Conservation (phyloP, 2,113 vertebrate genomes). For the Pachycephala philippinensis region DNA sequence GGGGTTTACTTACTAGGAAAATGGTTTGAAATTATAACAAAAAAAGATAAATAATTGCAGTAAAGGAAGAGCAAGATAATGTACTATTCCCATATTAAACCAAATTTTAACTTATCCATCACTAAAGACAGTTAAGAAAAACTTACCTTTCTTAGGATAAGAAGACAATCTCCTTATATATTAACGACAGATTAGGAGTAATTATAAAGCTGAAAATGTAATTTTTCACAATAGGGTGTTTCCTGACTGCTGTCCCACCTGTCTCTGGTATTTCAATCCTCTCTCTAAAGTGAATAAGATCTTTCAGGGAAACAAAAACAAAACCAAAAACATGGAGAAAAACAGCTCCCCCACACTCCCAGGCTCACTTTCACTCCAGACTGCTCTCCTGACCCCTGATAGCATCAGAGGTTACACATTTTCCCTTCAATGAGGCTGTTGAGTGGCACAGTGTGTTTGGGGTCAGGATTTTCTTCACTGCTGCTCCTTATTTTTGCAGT, state of each 20-base stretch:
- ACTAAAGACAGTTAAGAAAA: background rate
- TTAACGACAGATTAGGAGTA: background rate
- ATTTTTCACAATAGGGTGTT: background rate
- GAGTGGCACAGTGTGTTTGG: background rate
- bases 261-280: background rate
- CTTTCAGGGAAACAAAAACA: background rate
- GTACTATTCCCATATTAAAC: background rate
- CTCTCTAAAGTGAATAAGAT: background rate
- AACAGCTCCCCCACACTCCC: background rate
- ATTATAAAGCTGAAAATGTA: background rate
- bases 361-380: background rate
- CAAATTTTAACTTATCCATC: background rate
- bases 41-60: background rate
- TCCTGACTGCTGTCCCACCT: background rate
- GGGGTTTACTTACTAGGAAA: background rate
- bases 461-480: background rate
- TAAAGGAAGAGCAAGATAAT: background rate
- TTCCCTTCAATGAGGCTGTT: background rate
- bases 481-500: rapidly evolving
- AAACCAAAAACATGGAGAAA: background rate
- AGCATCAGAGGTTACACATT: background rate
- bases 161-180: background rate
- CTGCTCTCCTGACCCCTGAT: background rate
- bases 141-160: background rate
- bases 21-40: background rate